Percentiles rank a stretch among this genome's conserved stretches.
These are phyloP conservation scores for Ashinkailepas kermadecensis DNA, from an alignment of 2,888 invertebrate species.

Conservation along the genomic window DNA sequence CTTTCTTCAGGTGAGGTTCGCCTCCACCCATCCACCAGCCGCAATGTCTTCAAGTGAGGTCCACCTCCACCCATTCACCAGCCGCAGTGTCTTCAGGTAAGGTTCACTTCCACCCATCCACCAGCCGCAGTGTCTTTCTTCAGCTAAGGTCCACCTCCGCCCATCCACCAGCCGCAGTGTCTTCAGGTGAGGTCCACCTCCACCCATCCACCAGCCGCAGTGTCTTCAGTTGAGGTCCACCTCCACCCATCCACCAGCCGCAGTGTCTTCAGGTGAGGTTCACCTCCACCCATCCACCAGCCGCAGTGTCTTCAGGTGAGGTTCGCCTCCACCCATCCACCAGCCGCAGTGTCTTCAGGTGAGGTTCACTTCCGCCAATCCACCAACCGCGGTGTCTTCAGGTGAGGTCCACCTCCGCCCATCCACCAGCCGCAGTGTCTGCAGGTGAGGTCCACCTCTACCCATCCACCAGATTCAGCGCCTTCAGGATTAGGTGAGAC, in stretches of 20 bases:
- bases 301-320: slow-evolving; percentile 4
- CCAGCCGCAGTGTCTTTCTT: slow-evolving; percentile 15
- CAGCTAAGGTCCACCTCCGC: slow-evolving; percentile 42
- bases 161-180: slow-evolving; percentile 36
- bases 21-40: slow-evolving; percentile 44
- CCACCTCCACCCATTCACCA: slow-evolving; percentile 44
- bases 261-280: slow-evolving; percentile 2
- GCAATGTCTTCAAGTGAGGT: background rate
- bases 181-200: background rate
- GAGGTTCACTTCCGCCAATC: too few relatives aligned
- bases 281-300: slow-evolving; percentile 1
- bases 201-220: too few relatives aligned
- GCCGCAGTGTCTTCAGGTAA: slow-evolving; percentile 11
- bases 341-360: too few relatives aligned
- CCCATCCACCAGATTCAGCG: too few relatives aligned
- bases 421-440: too few relatives aligned
- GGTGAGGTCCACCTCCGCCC: too few relatives aligned
- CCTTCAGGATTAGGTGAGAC: too few relatives aligned
- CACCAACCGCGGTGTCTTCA: too few relatives aligned
- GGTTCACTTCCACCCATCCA: slow-evolving; percentile 37
- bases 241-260: slow-evolving; percentile 43
- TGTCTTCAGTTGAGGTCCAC: slow-evolving; percentile 60
- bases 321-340: too few relatives aligned
- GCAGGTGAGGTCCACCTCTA: too few relatives aligned
- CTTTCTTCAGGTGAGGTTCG: background rate